A percentile compares a stretch with the other conserved stretches of the same genome.
Evolutionary conservation across 2,113 vertebrate genomes (phyloP).

Genomic region (Phylloscopus whistleri): DNA sequence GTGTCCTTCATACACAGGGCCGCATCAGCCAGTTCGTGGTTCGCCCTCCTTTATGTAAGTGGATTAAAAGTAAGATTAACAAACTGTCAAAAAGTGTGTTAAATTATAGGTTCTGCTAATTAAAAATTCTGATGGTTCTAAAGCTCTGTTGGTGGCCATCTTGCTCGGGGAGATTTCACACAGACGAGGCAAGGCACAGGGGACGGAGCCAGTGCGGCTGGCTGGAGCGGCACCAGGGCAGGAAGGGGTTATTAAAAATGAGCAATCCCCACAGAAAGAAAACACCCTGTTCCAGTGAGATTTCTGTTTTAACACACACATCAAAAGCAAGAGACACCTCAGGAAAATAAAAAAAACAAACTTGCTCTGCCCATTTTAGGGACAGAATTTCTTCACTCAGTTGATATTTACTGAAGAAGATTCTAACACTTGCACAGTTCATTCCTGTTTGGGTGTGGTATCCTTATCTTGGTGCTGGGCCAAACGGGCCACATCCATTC

Average conservation of each 20-base stretch:
- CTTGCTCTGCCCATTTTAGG: not conserved
- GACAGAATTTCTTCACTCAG: not conserved
- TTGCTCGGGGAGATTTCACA: slow-evolving; percentile 44
- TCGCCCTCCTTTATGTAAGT: slow-evolving; percentile 60
- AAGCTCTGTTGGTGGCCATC: slow-evolving; percentile 69
- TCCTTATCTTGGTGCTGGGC: rapidly evolving
- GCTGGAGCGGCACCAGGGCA: not conserved
- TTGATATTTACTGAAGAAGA: not conserved
- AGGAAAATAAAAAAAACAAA: not conserved
- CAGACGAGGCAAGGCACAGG: slow-evolving; percentile 18
- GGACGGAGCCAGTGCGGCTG: not conserved
- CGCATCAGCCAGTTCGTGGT: slow-evolving; percentile 11
- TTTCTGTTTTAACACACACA: not conserved
- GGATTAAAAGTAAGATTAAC: slow-evolving; percentile 69
- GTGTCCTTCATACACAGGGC: not conserved
- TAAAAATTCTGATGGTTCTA: slow-evolving; percentile 55
- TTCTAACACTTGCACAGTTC: not conserved
- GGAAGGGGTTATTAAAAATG: not conserved
- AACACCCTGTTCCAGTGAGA: not conserved
- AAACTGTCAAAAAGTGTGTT: slow-evolving; percentile 59
- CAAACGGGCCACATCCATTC: rapidly evolving
- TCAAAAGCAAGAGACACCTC: not conserved
- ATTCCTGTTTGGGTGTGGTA: not conserved
- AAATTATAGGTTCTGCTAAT: slow-evolving; percentile 46
- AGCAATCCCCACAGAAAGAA: not conserved